phyloP scores from a whole-genome alignment of 2,888 invertebrate genomes.

The Melanargia galathea region DNA sequence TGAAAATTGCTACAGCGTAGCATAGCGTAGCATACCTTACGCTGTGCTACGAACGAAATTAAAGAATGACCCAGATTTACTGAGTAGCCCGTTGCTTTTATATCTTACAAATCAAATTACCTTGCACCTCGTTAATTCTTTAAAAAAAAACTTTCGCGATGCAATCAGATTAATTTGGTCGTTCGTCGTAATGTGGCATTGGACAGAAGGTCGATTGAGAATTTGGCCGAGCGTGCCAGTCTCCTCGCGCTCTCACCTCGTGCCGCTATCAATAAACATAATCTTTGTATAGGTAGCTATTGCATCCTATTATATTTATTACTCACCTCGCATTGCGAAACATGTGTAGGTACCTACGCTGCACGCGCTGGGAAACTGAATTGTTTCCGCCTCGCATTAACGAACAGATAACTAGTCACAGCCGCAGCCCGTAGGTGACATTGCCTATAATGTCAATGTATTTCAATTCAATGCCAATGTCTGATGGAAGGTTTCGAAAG shows the following conservation, averaged over 20 bases:
- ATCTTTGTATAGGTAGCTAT: conserved; percentile 14
- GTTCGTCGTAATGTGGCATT: conserved; percentile 69
- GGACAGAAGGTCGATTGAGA: conserved; percentile 79
- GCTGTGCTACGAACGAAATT: not conserved
- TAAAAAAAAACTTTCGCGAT: conserved; percentile 38
- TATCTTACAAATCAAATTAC: not conserved
- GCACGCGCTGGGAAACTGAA: conserved; percentile 16
- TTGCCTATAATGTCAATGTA: conserved; percentile 32
- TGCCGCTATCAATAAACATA: conserved; percentile 28
- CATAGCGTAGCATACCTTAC: not conserved
- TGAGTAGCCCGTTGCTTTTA: not conserved
- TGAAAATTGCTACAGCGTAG: not conserved
- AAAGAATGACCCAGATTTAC: not conserved
- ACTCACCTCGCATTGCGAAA: conserved; percentile 22
- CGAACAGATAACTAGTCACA: conserved; percentile 19
- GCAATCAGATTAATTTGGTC: conserved; percentile 55
- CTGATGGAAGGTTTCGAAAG: conserved; percentile 16
- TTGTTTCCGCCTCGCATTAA: conserved; percentile 32
- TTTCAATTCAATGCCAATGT: conserved; percentile 34
- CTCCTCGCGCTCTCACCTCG: conserved; percentile 31
- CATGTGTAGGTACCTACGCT: conserved; percentile 2
- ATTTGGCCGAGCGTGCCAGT: conserved; percentile 80
- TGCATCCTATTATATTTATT: conserved; percentile 21
- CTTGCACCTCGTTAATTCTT: not conserved
- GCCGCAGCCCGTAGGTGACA: conserved; percentile 23